Conservation (phyloP, 2,113 vertebrate species). For the Leucopsar rothschildi region DNA sequence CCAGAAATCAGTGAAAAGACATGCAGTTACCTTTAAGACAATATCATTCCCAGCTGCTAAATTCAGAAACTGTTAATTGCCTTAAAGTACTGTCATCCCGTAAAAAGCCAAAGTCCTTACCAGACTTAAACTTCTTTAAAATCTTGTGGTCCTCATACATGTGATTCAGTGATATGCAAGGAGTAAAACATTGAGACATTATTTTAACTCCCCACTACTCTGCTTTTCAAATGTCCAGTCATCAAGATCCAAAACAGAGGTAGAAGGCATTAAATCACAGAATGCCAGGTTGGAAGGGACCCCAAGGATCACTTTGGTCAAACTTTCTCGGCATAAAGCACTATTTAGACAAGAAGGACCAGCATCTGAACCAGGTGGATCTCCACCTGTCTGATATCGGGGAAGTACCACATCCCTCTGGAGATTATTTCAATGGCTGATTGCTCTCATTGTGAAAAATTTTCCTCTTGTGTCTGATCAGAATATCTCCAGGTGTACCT, state of each 20-base stretch:
- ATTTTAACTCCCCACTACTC: not conserved
- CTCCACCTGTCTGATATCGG: accelerated
- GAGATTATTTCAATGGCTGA: not conserved
- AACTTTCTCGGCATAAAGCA: not conserved
- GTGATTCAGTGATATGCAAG: not conserved
- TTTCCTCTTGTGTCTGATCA: not conserved
- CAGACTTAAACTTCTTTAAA: not conserved
- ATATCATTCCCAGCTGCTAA: not conserved
- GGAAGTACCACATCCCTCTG: not conserved
- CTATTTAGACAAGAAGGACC: not conserved
- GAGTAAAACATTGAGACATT: not conserved
- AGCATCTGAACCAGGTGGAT: not conserved
- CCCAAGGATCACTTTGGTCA: not conserved
- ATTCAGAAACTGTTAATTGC: not conserved
- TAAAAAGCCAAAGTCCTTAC: not conserved
- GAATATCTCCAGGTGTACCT: not conserved
- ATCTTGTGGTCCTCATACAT: not conserved
- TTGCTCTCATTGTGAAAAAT: not conserved
- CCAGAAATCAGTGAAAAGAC: not conserved
- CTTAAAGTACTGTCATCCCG: not conserved
- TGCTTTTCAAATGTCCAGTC: not conserved
- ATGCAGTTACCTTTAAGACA: not conserved
- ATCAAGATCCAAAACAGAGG: not conserved
- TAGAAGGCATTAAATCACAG: not conserved
- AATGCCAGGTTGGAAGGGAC: not conserved